These are phyloP conservation scores for Pardosa pseudoannulata DNA, from an alignment of 2,888 invertebrate species.

Conservation along the genomic window DNA sequence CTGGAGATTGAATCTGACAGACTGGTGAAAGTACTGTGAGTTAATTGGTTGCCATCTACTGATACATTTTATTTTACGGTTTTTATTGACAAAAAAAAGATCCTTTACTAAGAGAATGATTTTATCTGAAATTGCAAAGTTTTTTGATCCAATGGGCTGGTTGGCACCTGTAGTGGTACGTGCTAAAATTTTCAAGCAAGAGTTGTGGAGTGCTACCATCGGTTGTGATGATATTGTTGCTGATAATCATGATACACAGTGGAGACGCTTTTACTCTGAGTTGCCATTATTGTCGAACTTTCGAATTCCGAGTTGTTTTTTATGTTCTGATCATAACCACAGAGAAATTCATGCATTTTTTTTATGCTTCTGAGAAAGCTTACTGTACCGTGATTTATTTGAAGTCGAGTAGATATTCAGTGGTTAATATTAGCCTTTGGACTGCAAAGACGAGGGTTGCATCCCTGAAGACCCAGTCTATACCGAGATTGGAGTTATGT, in stretches of 20 bases:
- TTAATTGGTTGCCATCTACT: no score
- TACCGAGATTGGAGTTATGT: no score
- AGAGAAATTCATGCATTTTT: not conserved
- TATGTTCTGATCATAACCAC: not conserved
- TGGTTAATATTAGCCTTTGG: no score
- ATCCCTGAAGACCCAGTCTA: no score
- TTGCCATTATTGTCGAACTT: not conserved
- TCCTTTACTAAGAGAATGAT: not conserved
- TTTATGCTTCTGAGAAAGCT: no score
- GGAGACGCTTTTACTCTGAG: not conserved
- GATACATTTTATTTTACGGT: no score
- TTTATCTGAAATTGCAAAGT: not conserved
- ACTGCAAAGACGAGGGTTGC: no score
- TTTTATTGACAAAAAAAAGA: no score
- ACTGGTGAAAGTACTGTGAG: no score
- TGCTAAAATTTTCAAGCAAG: conserved; percentile 11
- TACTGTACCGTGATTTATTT: no score
- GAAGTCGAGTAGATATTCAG: no score
- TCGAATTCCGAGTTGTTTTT: not conserved
- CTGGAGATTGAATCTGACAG: no score
- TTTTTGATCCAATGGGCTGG: not conserved
- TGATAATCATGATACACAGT: not conserved
- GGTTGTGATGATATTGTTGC: not conserved
- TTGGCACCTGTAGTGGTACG: not conserved
- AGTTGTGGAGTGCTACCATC: not conserved